These are phyloP conservation scores for Cyphomyrmex costatus DNA, from an alignment of 1,140 invertebrate genomes.

Conservation along the genomic window DNA sequence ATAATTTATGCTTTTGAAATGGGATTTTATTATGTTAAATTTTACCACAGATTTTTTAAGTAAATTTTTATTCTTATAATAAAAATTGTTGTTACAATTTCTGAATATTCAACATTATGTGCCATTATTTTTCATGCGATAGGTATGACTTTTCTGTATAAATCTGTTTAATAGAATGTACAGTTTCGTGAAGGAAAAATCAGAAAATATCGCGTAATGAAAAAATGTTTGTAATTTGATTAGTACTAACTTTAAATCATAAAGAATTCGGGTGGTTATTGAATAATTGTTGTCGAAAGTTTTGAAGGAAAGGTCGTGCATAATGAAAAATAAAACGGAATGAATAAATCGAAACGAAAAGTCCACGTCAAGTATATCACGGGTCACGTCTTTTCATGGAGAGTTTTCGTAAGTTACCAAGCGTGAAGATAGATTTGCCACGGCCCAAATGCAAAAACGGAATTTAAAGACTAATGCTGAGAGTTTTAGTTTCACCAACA, in stretches of 20 bases:
- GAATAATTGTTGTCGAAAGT: not conserved
- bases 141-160: not conserved
- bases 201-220: not conserved
- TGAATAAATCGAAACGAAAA: slow-evolving; percentile 28
- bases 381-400: slow-evolving; percentile 32
- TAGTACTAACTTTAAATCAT: not conserved
- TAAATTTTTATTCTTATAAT: not conserved
- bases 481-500: not conserved
- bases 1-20: not conserved
- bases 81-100: not conserved
- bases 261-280: not conserved
- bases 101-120: not conserved
- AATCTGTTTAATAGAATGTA: not conserved
- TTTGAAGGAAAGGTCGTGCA: not conserved
- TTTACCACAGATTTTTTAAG: not conserved
- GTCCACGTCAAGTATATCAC: slow-evolving; percentile 25
- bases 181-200: not conserved
- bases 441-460: slow-evolving; percentile 25
- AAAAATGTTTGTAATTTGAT: slow-evolving; percentile 5
- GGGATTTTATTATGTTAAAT: not conserved
- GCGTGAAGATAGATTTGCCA: slow-evolving; percentile 43
- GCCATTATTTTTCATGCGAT: not conserved
- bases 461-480: slow-evolving; percentile 36
- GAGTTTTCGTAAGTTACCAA: slow-evolving; percentile 17
- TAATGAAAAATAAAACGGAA: not conserved